These are phyloP conservation scores for Pardalotus punctatus DNA, from an alignment of 2,113 vertebrate genomes.

Conservation along the genomic window DNA sequence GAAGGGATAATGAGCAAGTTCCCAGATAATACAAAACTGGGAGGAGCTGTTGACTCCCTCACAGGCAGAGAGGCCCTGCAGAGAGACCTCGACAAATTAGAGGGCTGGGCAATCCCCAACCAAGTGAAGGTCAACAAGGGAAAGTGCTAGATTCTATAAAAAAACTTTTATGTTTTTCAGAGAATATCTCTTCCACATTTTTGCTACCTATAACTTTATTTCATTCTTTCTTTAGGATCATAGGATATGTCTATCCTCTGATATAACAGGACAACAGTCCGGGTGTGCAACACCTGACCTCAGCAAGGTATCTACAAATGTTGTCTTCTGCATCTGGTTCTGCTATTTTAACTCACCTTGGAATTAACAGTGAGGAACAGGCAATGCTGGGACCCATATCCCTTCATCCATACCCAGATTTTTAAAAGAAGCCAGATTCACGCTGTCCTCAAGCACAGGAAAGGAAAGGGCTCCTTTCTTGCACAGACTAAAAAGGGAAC, in stretches of 20 bases:
- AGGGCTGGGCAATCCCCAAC: neutral
- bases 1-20: neutral
- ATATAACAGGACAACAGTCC: neutral
- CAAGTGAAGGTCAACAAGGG: too few relatives aligned
- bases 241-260: neutral
- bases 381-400: neutral
- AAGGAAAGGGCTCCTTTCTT: neutral
- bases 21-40: neutral
- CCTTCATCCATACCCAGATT: neutral
- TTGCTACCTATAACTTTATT: neutral
- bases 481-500: neutral
- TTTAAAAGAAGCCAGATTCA: neutral
- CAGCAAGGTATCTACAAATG: neutral
- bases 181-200: neutral
- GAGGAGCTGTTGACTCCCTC: neutral
- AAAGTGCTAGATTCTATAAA: neutral
- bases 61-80: neutral
- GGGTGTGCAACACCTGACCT: neutral
- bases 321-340: neutral
- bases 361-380: neutral
- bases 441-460: neutral
- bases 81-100: neutral
- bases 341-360: neutral
- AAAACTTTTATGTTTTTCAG: neutral
- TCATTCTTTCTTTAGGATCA: neutral